A percentile compares a stretch with the other conserved stretches of the same genome.
phyloP scores from a whole-genome alignment of 2,888 invertebrate genomes.

The Acanthopleura granulata region DNA sequence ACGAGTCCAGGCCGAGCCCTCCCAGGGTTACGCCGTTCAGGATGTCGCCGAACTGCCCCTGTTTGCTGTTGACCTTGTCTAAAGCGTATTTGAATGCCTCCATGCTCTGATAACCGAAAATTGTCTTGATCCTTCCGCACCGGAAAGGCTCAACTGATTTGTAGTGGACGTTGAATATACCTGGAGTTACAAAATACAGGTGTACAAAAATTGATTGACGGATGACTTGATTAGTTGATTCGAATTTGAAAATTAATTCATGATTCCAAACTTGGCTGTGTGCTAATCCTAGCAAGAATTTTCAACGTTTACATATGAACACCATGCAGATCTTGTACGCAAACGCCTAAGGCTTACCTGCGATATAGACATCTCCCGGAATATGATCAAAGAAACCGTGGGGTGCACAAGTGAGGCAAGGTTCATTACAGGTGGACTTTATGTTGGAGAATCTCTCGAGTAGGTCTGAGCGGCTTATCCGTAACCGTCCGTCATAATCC shows the following conservation, averaged over 20 bases:
- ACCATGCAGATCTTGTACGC: too few species aligned
- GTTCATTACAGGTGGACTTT: slow-evolving; percentile 36
- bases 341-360: slow-evolving; percentile 52
- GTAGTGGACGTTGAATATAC: slow-evolving; percentile 62
- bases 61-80: slow-evolving; percentile 53
- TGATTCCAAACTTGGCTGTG: too few species aligned
- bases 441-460: slow-evolving; percentile 14
- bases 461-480: background rate
- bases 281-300: too few species aligned
- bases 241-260: too few species aligned
- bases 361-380: slow-evolving; percentile 59
- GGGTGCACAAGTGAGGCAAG: slow-evolving; percentile 48
- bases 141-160: slow-evolving; percentile 48
- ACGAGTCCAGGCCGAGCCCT: slow-evolving; percentile 60
- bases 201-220: background rate
- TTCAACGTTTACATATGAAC: too few species aligned
- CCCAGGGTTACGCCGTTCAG: slow-evolving; percentile 57
- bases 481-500: background rate
- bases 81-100: slow-evolving; percentile 66
- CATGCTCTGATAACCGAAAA: slow-evolving; percentile 60
- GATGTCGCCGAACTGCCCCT: slow-evolving; percentile 54
- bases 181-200: slow-evolving; percentile 37
- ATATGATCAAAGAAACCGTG: slow-evolving; percentile 50
- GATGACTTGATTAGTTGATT: too few species aligned
- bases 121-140: slow-evolving; percentile 57